Evolutionary conservation across 2,888 invertebrate genomes (phyloP).

Genomic region (Marronus borbonicus): DNA sequence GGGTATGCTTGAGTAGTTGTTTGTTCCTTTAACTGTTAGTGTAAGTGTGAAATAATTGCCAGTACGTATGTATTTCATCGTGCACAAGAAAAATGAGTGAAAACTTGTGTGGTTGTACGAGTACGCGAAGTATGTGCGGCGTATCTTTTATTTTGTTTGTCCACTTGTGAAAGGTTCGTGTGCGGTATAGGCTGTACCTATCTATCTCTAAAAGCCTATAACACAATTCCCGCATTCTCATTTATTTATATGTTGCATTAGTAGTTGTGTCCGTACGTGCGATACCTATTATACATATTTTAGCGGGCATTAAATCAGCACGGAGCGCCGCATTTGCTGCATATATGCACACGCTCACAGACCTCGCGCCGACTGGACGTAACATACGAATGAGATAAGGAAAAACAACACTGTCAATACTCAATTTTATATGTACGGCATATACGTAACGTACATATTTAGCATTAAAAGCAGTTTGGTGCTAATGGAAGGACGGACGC

Average conservation of each 20-base stretch:
- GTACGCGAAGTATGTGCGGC: slow-evolving; percentile 20
- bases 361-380: slow-evolving; percentile 50
- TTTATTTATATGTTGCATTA: slow-evolving; percentile 52
- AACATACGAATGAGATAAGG: slow-evolving; percentile 65
- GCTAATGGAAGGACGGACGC: slow-evolving; percentile 62
- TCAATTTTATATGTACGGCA: slow-evolving; percentile 51
- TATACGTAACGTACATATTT: slow-evolving; percentile 52
- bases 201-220: slow-evolving; percentile 49
- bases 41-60: background rate
- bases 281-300: slow-evolving; percentile 53
- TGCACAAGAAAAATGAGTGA: background rate
- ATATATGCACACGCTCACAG: slow-evolving; percentile 37
- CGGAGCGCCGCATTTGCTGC: slow-evolving; percentile 35
- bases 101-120: background rate
- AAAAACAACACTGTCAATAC: slow-evolving; percentile 63
- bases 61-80: background rate
- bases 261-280: slow-evolving; percentile 48
- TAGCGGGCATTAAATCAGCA: slow-evolving; percentile 62
- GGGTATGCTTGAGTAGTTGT: no score
- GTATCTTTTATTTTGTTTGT: slow-evolving; percentile 35
- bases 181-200: slow-evolving; percentile 46
- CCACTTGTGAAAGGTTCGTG: slow-evolving; percentile 45
- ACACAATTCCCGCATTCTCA: slow-evolving; percentile 53
- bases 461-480: slow-evolving; percentile 65
- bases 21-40: background rate